phyloP scores from a whole-genome alignment of 2,797 vertebrate species.

The Huso huso region DNA sequence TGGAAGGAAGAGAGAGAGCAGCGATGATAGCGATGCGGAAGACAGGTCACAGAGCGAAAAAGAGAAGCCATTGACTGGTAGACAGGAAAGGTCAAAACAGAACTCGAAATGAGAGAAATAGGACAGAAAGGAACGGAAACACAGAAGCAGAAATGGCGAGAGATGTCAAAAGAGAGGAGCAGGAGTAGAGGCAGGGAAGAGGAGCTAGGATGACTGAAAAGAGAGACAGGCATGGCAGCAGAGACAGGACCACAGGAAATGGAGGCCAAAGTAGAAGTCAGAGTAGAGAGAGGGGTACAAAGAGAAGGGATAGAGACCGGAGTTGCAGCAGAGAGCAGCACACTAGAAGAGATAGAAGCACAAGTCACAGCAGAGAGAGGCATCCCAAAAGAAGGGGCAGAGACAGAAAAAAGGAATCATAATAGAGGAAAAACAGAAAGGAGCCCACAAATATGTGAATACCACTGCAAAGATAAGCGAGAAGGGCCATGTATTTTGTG shows the following conservation, averaged over 20 bases:
- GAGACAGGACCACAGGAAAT: constrained; percentile 19
- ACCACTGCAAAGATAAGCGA: too few relatives aligned
- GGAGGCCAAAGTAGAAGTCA: constrained; percentile 34
- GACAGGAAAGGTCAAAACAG: constrained; percentile 49
- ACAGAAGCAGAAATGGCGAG: not conserved
- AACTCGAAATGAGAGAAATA: constrained; percentile 32
- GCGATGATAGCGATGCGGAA: constrained; percentile 56
- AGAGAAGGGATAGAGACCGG: not conserved
- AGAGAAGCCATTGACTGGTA: constrained; percentile 46
- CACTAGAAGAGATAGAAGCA: constrained; percentile 34
- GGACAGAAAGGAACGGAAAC: constrained; percentile 18
- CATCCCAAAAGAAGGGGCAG: constrained; percentile 25
- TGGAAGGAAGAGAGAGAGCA: constrained; percentile 61
- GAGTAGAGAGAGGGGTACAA: constrained; percentile 18
- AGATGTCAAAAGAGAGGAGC: not conserved
- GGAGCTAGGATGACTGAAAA: constrained; percentile 14
- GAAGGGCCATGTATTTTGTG: too few relatives aligned
- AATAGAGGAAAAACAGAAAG: constrained; percentile 28
- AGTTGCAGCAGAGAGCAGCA: constrained; percentile 21
- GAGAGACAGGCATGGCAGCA: not conserved
- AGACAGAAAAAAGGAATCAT: constrained; percentile 30
- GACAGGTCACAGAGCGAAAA: constrained; percentile 51
- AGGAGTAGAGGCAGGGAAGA: constrained; percentile 26
- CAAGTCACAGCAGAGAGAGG: constrained; percentile 28
- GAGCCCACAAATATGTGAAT: too few relatives aligned